Evolutionary conservation across 1,140 invertebrate genomes (phyloP), one percentile per base, ranked within the genome.

Genomic region (Ctenoplectra terminalis): DNA sequence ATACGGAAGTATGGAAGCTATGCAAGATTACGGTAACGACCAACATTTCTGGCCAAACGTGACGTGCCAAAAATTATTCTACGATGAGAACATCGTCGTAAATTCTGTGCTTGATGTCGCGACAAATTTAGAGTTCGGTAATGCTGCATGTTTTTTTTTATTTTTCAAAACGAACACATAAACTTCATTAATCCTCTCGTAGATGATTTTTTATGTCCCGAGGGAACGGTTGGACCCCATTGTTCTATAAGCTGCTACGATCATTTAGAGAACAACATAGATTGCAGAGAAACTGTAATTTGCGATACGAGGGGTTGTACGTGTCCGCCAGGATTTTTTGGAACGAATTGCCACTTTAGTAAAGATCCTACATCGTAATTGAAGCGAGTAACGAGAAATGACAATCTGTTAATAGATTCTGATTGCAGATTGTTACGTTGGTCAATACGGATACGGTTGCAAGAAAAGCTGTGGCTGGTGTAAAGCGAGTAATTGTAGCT

Each of bases 11-110:
- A 83, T 85, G 63, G 31, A 15, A 34, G 52, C 69, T 13, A 37
- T 29, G 37, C 4, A 56, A 56, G 75, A 87, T 56, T 67, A 61
- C 15, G 15, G 6, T 20, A 0, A 20, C 15, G 0, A 0, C 13
- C 0, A 34, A 0, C 79, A 72, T 6, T 69, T 37, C 54, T 84
- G 83, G 89, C 76, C 64, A 0, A 70, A 54, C 20, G 71, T 74
- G 0, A 72, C 63, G 0, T 90, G 89, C 52, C 85, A 90, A 77
- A 89, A 82, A 63, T 61, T 89, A 23, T 87, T 77, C 29, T 84
- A 88, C 17, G 23, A 84, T 17, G n/a, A 81, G 26, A 56, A 26
- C 23, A 29, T 23, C n/a, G 1, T 87, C 8, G 67, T 90, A 0
- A 58, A 52, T 43, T n/a, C 79, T 31, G 26, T 26, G 7, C 31